These are phyloP conservation scores for Papilio helenus DNA, from an alignment of 1,140 invertebrate species.

Conservation along the genomic window DNA sequence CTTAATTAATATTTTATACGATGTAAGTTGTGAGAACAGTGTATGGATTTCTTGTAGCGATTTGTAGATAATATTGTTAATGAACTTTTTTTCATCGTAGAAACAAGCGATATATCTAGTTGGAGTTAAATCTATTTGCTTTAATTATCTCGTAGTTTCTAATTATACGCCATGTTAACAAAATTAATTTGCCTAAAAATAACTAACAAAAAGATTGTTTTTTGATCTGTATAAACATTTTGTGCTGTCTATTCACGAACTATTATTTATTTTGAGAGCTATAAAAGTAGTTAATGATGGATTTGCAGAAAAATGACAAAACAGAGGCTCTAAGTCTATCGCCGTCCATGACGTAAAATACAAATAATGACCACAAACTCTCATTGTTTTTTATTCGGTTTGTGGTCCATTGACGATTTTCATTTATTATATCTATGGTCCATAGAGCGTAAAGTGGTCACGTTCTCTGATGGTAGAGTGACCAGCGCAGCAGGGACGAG, in stretches of 20 bases:
- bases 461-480: background rate
- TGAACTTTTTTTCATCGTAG: background rate
- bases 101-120: background rate
- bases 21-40: background rate
- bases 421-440: background rate
- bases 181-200: background rate
- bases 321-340: background rate
- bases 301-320: too few relatives aligned
- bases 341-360: background rate
- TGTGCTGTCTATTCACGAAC: background rate
- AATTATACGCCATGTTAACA: slow-evolving; percentile 1
- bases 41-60: background rate
- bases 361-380: too few relatives aligned
- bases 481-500: background rate
- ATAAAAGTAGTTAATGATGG: too few relatives aligned
- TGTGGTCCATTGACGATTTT: background rate
- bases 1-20: background rate
- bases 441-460: background rate
- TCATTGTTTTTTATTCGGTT: background rate
- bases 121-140: background rate
- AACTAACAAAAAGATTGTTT: background rate
- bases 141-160: background rate
- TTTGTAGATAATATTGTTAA: too few relatives aligned
- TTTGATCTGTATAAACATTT: background rate
- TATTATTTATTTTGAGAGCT: too few relatives aligned